A percentile compares a stretch with the other conserved stretches of the same genome.
phyloP scores from a whole-genome alignment of 2,888 invertebrate genomes.

The Campoplex nolae region DNA sequence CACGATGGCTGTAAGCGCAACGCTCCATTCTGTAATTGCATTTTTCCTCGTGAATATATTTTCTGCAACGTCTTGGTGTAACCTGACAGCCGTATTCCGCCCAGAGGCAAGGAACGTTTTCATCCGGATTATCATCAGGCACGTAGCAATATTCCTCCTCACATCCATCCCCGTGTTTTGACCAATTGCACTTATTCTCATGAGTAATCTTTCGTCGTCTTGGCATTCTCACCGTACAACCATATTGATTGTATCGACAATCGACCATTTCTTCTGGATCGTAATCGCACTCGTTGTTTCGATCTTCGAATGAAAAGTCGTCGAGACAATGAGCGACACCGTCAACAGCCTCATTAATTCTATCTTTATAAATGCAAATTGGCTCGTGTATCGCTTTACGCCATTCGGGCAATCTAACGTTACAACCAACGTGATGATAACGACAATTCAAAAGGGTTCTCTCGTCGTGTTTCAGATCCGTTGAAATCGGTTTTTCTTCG shows the following conservation, averaged over 20 bases:
- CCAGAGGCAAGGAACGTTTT: constrained; percentile 75
- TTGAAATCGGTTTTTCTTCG: constrained; percentile 76
- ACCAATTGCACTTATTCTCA: constrained; percentile 65
- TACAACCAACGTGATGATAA: constrained; percentile 76
- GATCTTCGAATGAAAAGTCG: constrained; percentile 49
- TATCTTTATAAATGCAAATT: constrained; percentile 76
- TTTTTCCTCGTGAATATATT: constrained; percentile 76
- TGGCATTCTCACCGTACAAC: constrained; percentile 80
- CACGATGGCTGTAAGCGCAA: constrained; percentile 73
- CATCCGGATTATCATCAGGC: constrained; percentile 69
- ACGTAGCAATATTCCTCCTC: constrained; percentile 43
- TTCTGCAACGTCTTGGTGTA: constrained; percentile 71
- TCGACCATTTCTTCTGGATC: constrained; percentile 76
- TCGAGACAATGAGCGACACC: constrained; percentile 71
- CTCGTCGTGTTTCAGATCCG: constrained; percentile 72
- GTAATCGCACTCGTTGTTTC: background rate
- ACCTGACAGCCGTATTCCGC: constrained; percentile 76
- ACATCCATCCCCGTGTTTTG: constrained; percentile 47
- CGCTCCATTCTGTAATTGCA: constrained; percentile 79
- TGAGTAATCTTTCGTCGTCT: constrained; percentile 74
- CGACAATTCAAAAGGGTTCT: constrained; percentile 74
- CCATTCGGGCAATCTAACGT: constrained; percentile 75
- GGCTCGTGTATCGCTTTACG: constrained; percentile 77
- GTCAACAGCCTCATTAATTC: constrained; percentile 64
- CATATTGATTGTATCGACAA: constrained; percentile 74